phyloP scores from a whole-genome alignment of 2,113 vertebrate genomes.

The Menidia beryllina region DNA sequence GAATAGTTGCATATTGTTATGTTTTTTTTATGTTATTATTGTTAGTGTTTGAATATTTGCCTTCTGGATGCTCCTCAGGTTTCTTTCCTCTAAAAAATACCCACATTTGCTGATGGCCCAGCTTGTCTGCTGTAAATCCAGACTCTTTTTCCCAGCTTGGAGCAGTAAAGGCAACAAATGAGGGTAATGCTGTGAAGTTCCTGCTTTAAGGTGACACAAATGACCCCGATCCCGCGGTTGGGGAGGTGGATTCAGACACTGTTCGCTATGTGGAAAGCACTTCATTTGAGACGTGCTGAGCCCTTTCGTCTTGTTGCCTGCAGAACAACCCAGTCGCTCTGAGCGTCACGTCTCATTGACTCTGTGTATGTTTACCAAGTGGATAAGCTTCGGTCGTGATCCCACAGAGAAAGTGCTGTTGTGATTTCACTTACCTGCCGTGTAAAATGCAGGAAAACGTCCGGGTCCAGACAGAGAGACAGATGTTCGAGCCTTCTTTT shows the following conservation, averaged over 20 bases:
- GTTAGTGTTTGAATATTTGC: too few relatives aligned
- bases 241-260: background rate
- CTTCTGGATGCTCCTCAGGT: too few relatives aligned
- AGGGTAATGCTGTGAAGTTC: background rate
- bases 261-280: background rate
- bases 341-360: background rate
- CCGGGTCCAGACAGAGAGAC: conserved; percentile 43
- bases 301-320: conserved; percentile 4
- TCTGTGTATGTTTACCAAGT: conserved; percentile 7
- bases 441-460: conserved; percentile 39
- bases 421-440: conserved; percentile 39
- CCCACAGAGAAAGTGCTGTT: conserved; percentile 3
- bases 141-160: background rate
- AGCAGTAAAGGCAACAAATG: conserved; percentile 1
- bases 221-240: background rate
- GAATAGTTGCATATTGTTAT: too few relatives aligned
- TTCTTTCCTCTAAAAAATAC: background rate
- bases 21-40: too few relatives aligned
- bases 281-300: background rate
- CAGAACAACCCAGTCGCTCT: background rate
- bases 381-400: conserved; percentile 4
- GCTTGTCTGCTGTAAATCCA: background rate
- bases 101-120: background rate
- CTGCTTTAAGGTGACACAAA: background rate
- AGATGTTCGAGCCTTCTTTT: conserved; percentile 68